Conservation (phyloP, 64 coral and sea anemone genomes). For the Anthopleura sola region DNA sequence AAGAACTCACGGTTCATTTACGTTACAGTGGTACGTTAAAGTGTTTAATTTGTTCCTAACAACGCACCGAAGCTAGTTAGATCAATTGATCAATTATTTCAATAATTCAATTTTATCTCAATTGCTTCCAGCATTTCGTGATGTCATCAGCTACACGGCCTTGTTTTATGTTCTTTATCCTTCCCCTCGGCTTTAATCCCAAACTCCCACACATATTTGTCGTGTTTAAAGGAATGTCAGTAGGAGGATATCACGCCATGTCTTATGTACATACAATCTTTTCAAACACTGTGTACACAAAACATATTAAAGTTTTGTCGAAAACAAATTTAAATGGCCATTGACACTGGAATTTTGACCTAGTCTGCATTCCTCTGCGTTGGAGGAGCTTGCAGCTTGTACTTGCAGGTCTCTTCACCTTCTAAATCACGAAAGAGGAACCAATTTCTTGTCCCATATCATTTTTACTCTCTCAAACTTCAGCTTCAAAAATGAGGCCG, state of each 20-base stretch:
- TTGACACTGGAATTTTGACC: not conserved
- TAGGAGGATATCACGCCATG: not conserved
- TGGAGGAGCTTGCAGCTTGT: not conserved
- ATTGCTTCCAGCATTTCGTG: not conserved
- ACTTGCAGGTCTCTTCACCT: not conserved
- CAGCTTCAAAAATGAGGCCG: not conserved
- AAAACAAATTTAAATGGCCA: slow-evolving; percentile 13
- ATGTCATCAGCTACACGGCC: not conserved
- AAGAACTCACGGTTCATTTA: too few species aligned
- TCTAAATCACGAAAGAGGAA: not conserved
- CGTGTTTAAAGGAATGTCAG: not conserved
- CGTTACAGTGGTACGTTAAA: too few species aligned
- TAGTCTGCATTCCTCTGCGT: not conserved
- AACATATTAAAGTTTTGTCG: slow-evolving; percentile 1
- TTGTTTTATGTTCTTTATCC: not conserved
- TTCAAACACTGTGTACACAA: slow-evolving; percentile 3
- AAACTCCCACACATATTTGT: not conserved
- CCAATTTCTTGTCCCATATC: not conserved
- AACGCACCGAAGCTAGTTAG: too few species aligned
- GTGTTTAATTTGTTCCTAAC: too few species aligned
- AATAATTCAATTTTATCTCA: not conserved
- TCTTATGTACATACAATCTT: slow-evolving; percentile 9
- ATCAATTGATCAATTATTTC: too few species aligned
- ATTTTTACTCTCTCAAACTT: not conserved
- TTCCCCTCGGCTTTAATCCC: not conserved